phyloP scores from a whole-genome alignment of 2,797 vertebrate genomes.

The Notamacropus eugenii region DNA sequence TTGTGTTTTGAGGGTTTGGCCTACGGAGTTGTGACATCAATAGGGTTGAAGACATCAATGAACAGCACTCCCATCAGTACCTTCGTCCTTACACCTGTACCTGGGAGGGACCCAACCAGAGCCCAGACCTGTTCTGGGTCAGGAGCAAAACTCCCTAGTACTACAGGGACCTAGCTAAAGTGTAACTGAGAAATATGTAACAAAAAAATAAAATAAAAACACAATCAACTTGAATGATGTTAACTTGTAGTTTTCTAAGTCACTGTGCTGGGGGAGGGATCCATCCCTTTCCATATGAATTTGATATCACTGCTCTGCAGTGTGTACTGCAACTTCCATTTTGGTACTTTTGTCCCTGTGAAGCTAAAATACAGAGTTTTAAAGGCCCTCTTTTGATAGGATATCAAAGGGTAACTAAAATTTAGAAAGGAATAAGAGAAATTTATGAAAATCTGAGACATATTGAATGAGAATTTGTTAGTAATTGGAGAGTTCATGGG shows the following conservation, averaged over 20 bases:
- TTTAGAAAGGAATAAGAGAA: background rate
- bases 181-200: background rate
- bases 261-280: background rate
- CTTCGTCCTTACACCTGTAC: background rate
- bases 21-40: background rate
- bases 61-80: background rate
- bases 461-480: conserved; percentile 28
- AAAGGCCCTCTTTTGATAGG: background rate
- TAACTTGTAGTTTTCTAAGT: background rate
- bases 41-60: background rate
- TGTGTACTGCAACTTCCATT: background rate
- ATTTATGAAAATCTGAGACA: background rate
- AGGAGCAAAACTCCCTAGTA: background rate
- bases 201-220: background rate
- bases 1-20: background rate
- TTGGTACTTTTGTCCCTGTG: background rate
- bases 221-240: no score
- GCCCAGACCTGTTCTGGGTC: background rate
- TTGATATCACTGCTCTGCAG: background rate
- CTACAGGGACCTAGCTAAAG: background rate
- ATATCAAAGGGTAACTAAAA: background rate
- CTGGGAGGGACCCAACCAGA: background rate
- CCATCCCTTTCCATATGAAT: background rate
- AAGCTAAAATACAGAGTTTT: background rate
- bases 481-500: background rate